Evolutionary conservation across 1,140 invertebrate genomes (phyloP).

Genomic region (Drosophila tropicalis): DNA sequence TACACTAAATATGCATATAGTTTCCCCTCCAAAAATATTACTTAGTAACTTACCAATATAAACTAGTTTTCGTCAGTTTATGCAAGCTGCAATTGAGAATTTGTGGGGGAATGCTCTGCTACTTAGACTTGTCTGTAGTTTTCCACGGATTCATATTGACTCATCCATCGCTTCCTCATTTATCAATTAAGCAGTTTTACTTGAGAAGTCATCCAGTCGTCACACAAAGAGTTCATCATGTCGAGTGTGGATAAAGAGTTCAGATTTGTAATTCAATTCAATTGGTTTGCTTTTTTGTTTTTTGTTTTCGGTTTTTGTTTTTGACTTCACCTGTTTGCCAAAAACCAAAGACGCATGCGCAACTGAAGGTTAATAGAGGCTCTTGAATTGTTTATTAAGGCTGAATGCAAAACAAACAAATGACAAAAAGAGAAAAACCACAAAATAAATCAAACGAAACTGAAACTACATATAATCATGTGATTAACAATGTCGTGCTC

Average conservation of each 20-base stretch:
- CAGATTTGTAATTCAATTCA: slow-evolving; percentile 38
- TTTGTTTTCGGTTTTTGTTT: slow-evolving; percentile 31
- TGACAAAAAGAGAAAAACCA: slow-evolving; percentile 54
- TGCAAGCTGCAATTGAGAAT: slow-evolving; percentile 26
- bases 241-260: slow-evolving; percentile 6
- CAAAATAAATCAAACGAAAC: background rate
- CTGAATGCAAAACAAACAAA: slow-evolving; percentile 40
- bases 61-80: slow-evolving; percentile 56
- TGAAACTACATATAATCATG: slow-evolving; percentile 39
- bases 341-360: slow-evolving; percentile 53
- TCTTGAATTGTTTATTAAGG: slow-evolving; percentile 25
- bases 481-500: slow-evolving; percentile 58
- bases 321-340: slow-evolving; percentile 27
- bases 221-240: slow-evolving; percentile 19
- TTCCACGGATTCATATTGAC: slow-evolving; percentile 26
- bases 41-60: background rate
- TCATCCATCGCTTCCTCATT: slow-evolving; percentile 35
- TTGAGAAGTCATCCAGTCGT: slow-evolving; percentile 37
- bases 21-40: slow-evolving; percentile 23
- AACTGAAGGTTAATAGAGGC: slow-evolving; percentile 56
- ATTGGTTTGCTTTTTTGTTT: slow-evolving; percentile 36
- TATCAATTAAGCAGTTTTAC: slow-evolving; percentile 47
- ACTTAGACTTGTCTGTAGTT: background rate
- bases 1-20: slow-evolving; percentile 20
- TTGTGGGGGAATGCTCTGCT: background rate